Percentiles rank a stretch among this genome's conserved stretches.
phyloP scores from a whole-genome alignment of 2,797 vertebrate genomes.

The Amazona ochrocephala region DNA sequence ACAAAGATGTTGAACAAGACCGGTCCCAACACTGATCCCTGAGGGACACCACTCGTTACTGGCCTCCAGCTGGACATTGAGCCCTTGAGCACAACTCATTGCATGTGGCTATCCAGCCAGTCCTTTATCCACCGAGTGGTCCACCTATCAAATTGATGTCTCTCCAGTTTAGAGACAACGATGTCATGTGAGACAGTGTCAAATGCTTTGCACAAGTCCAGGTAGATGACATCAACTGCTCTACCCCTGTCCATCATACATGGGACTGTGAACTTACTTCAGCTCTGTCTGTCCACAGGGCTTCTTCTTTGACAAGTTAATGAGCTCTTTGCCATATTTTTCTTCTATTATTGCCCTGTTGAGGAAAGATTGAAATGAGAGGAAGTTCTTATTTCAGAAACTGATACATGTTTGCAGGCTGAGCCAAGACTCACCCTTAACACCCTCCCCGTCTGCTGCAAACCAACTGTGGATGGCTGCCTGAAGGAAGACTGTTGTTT shows the following conservation, averaged over 20 bases:
- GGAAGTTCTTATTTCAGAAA: neutral
- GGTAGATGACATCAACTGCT: too few relatives aligned
- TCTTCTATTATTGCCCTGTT: conserved; percentile 91
- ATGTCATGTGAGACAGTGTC: too few relatives aligned
- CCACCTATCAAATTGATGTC: too few relatives aligned
- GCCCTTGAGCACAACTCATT: too few relatives aligned
- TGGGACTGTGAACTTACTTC: conserved; percentile 83
- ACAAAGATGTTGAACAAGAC: too few relatives aligned
- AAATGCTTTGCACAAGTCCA: too few relatives aligned
- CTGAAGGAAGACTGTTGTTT: neutral
- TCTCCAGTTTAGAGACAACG: too few relatives aligned
- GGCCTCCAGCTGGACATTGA: too few relatives aligned
- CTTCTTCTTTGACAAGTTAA: conserved; percentile 90
- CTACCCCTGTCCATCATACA: neutral
- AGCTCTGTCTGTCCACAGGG: conserved; percentile 92
- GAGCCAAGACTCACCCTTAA: neutral
- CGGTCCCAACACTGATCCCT: too few relatives aligned
- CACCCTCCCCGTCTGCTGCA: neutral
- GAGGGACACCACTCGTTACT: too few relatives aligned
- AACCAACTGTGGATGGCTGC: fast-evolving
- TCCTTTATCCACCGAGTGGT: too few relatives aligned
- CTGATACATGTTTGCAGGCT: neutral
- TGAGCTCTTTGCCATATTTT: conserved; percentile 93
- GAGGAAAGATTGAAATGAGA: neutral
- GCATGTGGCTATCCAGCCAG: too few relatives aligned